Percentiles rank a stretch among this genome's conserved stretches.
Evolutionary conservation across 2,888 invertebrate genomes (phyloP).

Genomic region (Pristionchus japonicus): DNA sequence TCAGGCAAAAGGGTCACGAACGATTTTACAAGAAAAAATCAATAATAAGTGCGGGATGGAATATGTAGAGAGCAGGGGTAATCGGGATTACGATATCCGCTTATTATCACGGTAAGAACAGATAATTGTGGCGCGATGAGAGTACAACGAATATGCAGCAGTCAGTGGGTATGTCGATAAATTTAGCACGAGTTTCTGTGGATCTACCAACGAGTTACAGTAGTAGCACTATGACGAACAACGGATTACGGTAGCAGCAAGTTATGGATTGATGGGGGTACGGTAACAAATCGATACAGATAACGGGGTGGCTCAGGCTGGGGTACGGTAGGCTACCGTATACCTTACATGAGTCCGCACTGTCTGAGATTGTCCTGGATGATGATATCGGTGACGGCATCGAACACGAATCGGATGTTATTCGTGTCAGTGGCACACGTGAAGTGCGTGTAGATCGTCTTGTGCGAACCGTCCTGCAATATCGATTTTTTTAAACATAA

Average conservation of each 20-base stretch:
- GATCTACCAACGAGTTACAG: not conserved
- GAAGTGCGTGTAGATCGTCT: slow-evolving; percentile 62
- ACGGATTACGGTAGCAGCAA: not conserved
- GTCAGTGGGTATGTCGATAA: not conserved
- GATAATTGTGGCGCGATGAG: not conserved
- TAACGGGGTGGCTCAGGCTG: no score
- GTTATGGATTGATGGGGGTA: not conserved
- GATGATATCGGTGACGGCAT: slow-evolving; percentile 58
- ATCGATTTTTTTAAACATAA: not conserved
- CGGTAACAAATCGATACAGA: slow-evolving; percentile 16
- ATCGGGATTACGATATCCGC: slow-evolving; percentile 26
- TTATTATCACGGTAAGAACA: not conserved
- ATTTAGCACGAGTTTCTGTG: not conserved
- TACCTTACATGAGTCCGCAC: slow-evolving; percentile 52
- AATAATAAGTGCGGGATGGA: no score
- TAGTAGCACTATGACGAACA: not conserved
- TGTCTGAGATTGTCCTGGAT: slow-evolving; percentile 54
- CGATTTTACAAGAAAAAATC: not conserved
- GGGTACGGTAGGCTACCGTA: slow-evolving; percentile 26
- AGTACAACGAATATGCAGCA: not conserved
- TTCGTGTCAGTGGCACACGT: slow-evolving; percentile 62
- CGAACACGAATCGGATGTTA: slow-evolving; percentile 60
- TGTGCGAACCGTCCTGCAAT: slow-evolving; percentile 41
- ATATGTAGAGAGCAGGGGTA: not conserved
- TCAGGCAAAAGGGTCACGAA: not conserved